Percentiles rank a stretch among this genome's conserved stretches.
These are phyloP conservation scores for Galemys pyrenaicus DNA, from an alignment of 2,113 vertebrate species.

Conservation along the genomic window DNA sequence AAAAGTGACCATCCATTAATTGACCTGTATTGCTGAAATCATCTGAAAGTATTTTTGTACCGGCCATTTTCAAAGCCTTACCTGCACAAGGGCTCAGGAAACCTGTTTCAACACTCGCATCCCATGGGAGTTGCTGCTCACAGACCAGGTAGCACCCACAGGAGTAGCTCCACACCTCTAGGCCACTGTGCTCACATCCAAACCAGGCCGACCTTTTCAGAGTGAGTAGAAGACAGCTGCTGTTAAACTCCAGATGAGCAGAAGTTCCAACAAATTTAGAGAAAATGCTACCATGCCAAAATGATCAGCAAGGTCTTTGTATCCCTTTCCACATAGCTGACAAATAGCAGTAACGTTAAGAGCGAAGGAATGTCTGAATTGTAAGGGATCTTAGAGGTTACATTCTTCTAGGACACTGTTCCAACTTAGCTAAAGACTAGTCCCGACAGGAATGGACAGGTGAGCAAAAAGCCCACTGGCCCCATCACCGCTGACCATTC, in stretches of 20 bases:
- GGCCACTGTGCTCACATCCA: not conserved
- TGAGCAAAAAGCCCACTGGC: not conserved
- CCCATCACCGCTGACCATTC: not conserved
- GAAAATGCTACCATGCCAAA: not conserved
- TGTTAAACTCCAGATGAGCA: not conserved
- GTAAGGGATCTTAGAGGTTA: not conserved
- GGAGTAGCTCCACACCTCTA: not conserved
- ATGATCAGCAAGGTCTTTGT: fast-evolving
- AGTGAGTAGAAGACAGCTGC: not conserved
- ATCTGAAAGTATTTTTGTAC: not conserved
- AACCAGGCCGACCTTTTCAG: not conserved
- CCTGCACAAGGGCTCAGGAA: not conserved
- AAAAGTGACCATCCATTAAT: not conserved
- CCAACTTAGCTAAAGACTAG: not conserved
- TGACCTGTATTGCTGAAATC: not conserved
- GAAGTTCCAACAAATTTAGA: not conserved
- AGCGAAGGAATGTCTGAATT: not conserved
- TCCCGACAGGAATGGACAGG: not conserved
- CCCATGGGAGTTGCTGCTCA: not conserved
- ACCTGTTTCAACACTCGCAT: not conserved
- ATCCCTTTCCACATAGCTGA: not conserved
- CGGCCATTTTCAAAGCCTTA: not conserved
- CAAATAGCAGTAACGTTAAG: too few species aligned
- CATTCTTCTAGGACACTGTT: not conserved
- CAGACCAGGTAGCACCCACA: not conserved